phyloP scores from a whole-genome alignment of 2,797 vertebrate genomes.

The Spondyliosoma cantharus region DNA sequence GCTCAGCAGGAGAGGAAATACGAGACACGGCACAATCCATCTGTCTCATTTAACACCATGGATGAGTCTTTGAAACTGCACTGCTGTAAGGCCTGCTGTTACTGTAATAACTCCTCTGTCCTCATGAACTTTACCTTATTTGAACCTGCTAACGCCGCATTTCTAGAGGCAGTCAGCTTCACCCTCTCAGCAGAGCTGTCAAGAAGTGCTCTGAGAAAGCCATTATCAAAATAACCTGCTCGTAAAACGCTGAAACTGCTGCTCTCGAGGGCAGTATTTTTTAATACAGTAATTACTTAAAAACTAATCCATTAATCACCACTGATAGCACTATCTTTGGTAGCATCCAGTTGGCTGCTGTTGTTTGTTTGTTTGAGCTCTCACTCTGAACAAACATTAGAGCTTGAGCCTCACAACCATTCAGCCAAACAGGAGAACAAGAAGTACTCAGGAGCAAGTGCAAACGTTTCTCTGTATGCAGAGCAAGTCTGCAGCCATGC shows the following conservation, averaged over 20 bases:
- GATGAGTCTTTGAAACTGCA: slow-evolving; percentile 43
- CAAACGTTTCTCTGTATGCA: slow-evolving; percentile 3
- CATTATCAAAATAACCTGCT: slow-evolving; percentile 35
- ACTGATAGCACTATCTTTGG: slow-evolving; percentile 5
- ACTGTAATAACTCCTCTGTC: slow-evolving; percentile 7
- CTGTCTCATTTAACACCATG: slow-evolving; percentile 63
- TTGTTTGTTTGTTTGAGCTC: slow-evolving; percentile 30
- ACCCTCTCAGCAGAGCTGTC: slow-evolving; percentile 31
- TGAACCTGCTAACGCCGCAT: slow-evolving; percentile 30
- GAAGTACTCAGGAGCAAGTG: background rate
- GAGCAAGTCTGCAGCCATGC: background rate
- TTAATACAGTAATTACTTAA: slow-evolving; percentile 25
- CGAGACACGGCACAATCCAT: slow-evolving; percentile 56
- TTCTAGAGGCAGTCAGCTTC: slow-evolving; percentile 2
- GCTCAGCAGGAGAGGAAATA: slow-evolving; percentile 73
- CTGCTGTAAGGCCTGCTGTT: slow-evolving; percentile 5
- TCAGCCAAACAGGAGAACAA: slow-evolving; percentile 40
- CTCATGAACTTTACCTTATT: slow-evolving; percentile 8
- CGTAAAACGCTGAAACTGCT: slow-evolving; percentile 17
- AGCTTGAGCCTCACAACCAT: slow-evolving; percentile 48
- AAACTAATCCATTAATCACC: slow-evolving; percentile 40
- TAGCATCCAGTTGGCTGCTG: background rate
- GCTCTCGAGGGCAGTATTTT: background rate
- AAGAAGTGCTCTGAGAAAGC: slow-evolving; percentile 25
- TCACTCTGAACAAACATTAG: slow-evolving; percentile 6